phyloP scores from a whole-genome alignment of 2,113 vertebrate genomes.

The Progne subis region DNA sequence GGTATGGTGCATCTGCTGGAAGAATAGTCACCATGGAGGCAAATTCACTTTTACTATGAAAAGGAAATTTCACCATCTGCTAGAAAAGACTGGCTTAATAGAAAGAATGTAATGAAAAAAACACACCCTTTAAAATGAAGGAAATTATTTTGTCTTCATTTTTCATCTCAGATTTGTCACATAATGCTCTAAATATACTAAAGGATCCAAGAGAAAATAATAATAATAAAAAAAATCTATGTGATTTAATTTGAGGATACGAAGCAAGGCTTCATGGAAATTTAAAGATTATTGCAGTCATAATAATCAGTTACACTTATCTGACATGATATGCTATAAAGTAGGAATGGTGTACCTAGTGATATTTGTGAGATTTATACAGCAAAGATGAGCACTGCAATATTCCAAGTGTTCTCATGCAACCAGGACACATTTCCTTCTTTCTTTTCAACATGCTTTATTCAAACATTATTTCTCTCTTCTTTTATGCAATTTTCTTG shows the following conservation, averaged over 20 bases:
- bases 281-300: neutral
- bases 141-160: neutral
- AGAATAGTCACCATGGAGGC: neutral
- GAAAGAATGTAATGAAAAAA: neutral
- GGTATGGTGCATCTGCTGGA: neutral
- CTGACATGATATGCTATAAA: neutral
- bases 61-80: neutral
- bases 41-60: neutral
- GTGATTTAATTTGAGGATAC: neutral
- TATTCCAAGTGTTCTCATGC: constrained; percentile 6
- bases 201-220: neutral
- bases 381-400: neutral
- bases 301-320: neutral
- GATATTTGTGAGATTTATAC: neutral
- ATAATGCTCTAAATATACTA: neutral
- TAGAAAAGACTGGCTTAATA: neutral
- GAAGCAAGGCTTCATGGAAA: neutral
- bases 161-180: neutral
- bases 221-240: neutral
- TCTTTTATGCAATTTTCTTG: constrained; percentile 28
- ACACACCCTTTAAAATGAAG: neutral
- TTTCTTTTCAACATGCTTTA: constrained; percentile 40
- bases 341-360: neutral
- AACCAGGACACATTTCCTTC: neutral
- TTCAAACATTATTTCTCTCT: constrained; percentile 23